These are phyloP conservation scores for Venustoraphidia nigricollis DNA, from an alignment of 2,888 invertebrate species.

Conservation along the genomic window DNA sequence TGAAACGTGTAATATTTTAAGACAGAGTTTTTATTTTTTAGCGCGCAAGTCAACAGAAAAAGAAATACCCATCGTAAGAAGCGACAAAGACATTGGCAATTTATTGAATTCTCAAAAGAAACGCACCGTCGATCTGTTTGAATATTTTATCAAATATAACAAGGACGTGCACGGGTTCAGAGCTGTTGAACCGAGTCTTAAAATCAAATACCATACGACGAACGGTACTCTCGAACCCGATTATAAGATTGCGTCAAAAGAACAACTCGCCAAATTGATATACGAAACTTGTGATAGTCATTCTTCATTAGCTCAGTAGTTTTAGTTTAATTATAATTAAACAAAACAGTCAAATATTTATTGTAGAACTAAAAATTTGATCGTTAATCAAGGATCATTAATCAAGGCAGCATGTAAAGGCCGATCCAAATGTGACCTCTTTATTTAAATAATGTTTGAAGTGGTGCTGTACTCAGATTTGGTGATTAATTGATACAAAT, in stretches of 20 bases:
- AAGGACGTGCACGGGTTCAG: constrained; percentile 53
- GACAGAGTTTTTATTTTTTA: constrained; percentile 23
- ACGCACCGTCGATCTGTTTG: constrained; percentile 38
- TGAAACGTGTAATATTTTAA: not conserved
- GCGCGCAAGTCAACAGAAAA: constrained; percentile 44
- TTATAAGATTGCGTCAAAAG: constrained; percentile 34
- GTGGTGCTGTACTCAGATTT: too few relatives aligned
- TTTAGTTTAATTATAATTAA: too few relatives aligned
- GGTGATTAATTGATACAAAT: too few relatives aligned
- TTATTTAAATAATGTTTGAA: too few relatives aligned
- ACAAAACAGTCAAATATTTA: too few relatives aligned
- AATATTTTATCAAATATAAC: constrained; percentile 51
- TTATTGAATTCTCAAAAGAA: constrained; percentile 30
- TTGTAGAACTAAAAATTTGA: too few relatives aligned
- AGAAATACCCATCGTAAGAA: constrained; percentile 41
- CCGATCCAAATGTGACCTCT: too few relatives aligned
- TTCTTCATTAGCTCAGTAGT: too few relatives aligned
- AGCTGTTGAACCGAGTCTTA: constrained; percentile 66
- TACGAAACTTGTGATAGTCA: constrained; percentile 24
- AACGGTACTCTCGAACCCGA: constrained; percentile 18
- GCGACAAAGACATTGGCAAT: constrained; percentile 44
- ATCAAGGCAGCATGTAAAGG: too few relatives aligned
- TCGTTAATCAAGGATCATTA: too few relatives aligned
- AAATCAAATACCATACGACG: constrained; percentile 30
- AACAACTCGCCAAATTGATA: constrained; percentile 40